Evolutionary conservation across 35 echinoderm and acorn worm genomes (phyloP).

Genomic region (Ophiothrix spiculata): DNA sequence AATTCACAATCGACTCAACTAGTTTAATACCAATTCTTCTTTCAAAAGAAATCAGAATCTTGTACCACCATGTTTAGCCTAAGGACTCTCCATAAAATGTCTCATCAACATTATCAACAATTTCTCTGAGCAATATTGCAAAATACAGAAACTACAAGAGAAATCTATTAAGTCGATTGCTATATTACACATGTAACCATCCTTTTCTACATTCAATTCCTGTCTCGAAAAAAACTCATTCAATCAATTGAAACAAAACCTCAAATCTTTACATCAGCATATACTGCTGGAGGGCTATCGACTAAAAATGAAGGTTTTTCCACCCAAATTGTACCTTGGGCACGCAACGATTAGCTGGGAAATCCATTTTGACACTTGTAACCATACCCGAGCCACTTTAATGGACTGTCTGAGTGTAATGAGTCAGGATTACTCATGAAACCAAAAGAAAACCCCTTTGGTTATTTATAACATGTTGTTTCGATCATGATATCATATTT

Average conservation of each 20-base stretch:
- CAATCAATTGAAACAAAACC: background rate
- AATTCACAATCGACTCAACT: too few relatives aligned
- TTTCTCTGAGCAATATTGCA: too few relatives aligned
- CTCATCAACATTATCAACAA: too few relatives aligned
- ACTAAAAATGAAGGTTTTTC: background rate
- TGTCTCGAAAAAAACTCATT: background rate
- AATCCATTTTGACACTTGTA: background rate
- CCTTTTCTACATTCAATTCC: background rate
- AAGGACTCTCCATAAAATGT: too few relatives aligned
- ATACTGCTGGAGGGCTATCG: background rate
- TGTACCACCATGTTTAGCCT: too few relatives aligned
- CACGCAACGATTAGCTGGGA: too few relatives aligned
- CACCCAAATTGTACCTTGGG: background rate
- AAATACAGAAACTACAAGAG: too few relatives aligned
- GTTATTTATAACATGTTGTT: background rate
- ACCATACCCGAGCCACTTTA: background rate
- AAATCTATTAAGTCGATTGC: too few relatives aligned
- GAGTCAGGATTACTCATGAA: conserved; percentile 1
- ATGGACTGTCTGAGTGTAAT: background rate
- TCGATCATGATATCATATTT: background rate
- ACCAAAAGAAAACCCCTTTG: background rate
- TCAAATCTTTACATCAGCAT: background rate
- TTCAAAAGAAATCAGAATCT: too few relatives aligned
- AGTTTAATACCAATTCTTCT: too few relatives aligned
- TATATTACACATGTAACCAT: too few relatives aligned